Percentiles rank a stretch among this genome's conserved stretches.
phyloP scores from a whole-genome alignment of 2,113 vertebrate genomes.

The Oryctolagus cuniculus region mOryCun1.1 NC_091438.1:160190501-160191000 shows the following conservation, averaged over 20 bases:
- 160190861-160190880: background rate
- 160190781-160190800: background rate
- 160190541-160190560: background rate
- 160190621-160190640: too few species aligned
- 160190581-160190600: background rate
- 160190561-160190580: background rate
- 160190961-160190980: background rate
- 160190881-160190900: background rate
- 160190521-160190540: background rate
- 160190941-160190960: too few species aligned
- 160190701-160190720: background rate
- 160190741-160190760: too few species aligned
- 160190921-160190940: background rate
- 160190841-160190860: background rate
- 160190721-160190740: background rate
- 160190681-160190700: background rate
- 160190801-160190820: too few species aligned
- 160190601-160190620: accelerated
- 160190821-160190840: background rate
- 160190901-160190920: accelerated
- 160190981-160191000: background rate
- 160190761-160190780: background rate
- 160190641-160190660: too few species aligned
- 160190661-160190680: background rate
- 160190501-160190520: background rate